Base-by-base conservation (phyloP, 1,140 invertebrate species). In the Euborellia annulipes region DNA sequence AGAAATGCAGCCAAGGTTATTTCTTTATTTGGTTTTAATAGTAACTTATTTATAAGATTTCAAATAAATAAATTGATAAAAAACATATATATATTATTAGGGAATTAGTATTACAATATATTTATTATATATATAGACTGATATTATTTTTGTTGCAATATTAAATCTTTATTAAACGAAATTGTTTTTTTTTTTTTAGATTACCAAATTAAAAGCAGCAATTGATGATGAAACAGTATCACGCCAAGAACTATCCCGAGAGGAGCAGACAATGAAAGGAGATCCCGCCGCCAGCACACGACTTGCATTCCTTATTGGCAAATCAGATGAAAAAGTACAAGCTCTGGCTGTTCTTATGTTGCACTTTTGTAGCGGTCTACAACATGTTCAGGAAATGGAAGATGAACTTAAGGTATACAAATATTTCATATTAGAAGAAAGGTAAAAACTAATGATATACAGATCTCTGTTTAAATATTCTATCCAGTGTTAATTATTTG, bases 291-390 rank as follows among this genome's bases (percentile, higher is more conserved):
- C 73, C 52, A 76, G 64, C 51, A 61, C 65, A 8, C 71, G 69
- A 54, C 57, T 73, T 38, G 63, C 58, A 47, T 66, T 62, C 58
- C 57, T 69, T 51, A 71, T 72, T 49, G 66, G 60, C 40, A 73
- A 81, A 57, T 78, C 75, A 18, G 82, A 85, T 56, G 71, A 79
- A 49, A 75, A 79, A 54, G 76, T 82, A 3, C 79, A 85, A 58
- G 82, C 82, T 1, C 61, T 91, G 45, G 83, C 83, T 20, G 75
- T 87, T 19, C 67, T 89, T 23, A 78, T 89, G 74, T 63, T 89
- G 50, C 83, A 89, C 60, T 88, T 84, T 64, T 91, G 85, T 61
- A 76, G 83, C 1, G 83, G 81, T 7, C 62, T 88, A 27, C 82
- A 86, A 55, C 69, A 76, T 48, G 71, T 72, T 17, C 64, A 75